Percentiles rank a stretch among this genome's conserved stretches.
phyloP scores from a whole-genome alignment of 2,113 vertebrate genomes.

The Hemichromis elongatus region DNA sequence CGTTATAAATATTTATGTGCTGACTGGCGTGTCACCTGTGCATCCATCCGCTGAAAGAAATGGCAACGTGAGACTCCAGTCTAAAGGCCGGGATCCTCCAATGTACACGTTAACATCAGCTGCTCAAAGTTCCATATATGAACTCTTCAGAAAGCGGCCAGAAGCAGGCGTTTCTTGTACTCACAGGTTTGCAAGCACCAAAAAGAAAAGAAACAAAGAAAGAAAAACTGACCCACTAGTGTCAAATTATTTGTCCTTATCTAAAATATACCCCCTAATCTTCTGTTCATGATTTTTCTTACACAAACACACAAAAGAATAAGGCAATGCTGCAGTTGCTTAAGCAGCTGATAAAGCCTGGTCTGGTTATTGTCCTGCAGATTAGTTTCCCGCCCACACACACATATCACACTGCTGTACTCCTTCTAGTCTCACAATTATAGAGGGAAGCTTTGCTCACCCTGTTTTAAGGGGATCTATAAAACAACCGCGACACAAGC shows the following conservation, averaged over 20 bases:
- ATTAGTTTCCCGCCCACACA: slow-evolving; percentile 25
- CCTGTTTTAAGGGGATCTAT: not conserved
- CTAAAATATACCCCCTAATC: not conserved
- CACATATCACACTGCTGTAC: slow-evolving; percentile 1
- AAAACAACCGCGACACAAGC: not conserved
- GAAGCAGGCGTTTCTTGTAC: not conserved
- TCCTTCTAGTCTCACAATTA: not conserved
- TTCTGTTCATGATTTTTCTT: not conserved
- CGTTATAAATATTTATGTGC: not conserved
- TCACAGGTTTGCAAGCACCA: not conserved
- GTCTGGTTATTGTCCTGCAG: slow-evolving; percentile 34
- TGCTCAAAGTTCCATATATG: not conserved
- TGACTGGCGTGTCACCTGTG: not conserved
- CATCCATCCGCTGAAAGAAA: not conserved
- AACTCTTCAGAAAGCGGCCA: not conserved
- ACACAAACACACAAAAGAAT: not conserved
- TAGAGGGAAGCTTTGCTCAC: not conserved
- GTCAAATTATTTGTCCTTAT: not conserved
- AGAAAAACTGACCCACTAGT: not conserved
- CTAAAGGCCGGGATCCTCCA: not conserved
- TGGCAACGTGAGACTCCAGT: not conserved
- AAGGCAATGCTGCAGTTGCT: slow-evolving; percentile 66
- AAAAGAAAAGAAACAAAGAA: not conserved
- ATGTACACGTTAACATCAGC: not conserved
- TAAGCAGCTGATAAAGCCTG: slow-evolving; percentile 72